Base-by-base conservation (phyloP, 2,888 invertebrate species). In the Amblyjoppa fuscipennis region DNA sequence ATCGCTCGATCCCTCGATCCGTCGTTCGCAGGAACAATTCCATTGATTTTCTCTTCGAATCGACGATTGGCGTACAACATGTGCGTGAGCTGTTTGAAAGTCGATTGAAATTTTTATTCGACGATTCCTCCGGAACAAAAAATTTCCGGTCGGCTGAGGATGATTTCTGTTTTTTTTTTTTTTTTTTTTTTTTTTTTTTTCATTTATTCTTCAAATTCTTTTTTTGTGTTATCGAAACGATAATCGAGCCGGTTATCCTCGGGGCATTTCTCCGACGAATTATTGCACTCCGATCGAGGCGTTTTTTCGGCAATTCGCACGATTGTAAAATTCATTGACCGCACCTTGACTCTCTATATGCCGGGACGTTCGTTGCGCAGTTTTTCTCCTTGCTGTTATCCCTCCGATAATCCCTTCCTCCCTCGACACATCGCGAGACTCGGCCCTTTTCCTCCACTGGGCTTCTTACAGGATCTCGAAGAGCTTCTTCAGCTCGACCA, bases 401-500 rank as follows among this genome's bases (percentile, higher is more conserved):
- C 61, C 75, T 51, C 74, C 71, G n/a, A 73, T 64, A 34, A 11
- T 5, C 38, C 31, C 41, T 45, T 51, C 11, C 49, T 49, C 71
- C 7, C 25, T 59, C 41, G 45, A 25, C 66, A 25, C 25, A 25
- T 59, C 51, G 53, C 61, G 61, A 34, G 28, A 13, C 75, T 38
- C 51, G 74, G 16, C 13, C 1, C 4, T 34, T 64, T 20, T 25
- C 31, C 25, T 3, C 13, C 64, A 38, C 59, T 56, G 20, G n/a
- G 45, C 87, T 16, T 45, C 45, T 90, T 98, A 99, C 94, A 99
- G 96, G 95, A 99, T 99, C 94, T 98, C 97, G 96, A 99, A 99
- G 91, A 97, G 95, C 95, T 99, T 99, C 95, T 99, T 99, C 93
- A 99, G 95, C 95, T 99, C 99, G 83, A 99, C 98, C 97, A 99